Evolutionary conservation across 1,140 invertebrate species (phyloP).

Genomic region (Papilio helenus): DNA sequence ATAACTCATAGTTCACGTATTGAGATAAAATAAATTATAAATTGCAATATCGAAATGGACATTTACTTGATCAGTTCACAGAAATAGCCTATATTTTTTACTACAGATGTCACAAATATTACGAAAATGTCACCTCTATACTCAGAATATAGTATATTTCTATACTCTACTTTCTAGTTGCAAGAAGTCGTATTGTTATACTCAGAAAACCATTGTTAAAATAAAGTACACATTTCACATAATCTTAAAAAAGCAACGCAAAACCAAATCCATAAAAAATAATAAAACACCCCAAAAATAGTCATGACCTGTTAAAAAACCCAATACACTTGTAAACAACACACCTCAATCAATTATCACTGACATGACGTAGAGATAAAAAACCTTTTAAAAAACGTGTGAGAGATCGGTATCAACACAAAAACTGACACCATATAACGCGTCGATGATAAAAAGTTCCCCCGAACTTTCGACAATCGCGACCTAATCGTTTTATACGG

Average conservation of each 20-base stretch:
- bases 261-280: not conserved
- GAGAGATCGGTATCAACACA: conserved; percentile 69
- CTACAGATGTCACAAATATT: not conserved
- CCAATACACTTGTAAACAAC: conserved; percentile 70
- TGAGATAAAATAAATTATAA: conserved; percentile 79
- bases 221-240: not conserved
- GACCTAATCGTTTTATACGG: conserved; percentile 55
- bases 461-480: conserved; percentile 48
- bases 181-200: no score
- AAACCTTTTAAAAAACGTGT: conserved; percentile 75
- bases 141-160: no score
- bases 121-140: no score
- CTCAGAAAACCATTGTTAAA: not conserved
- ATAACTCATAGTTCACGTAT: conserved; percentile 73
- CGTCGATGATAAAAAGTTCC: conserved; percentile 59
- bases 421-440: conserved; percentile 61
- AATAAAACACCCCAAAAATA: not conserved
- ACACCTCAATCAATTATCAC: conserved; percentile 69
- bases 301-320: conserved; percentile 50
- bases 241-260: not conserved
- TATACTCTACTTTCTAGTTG: no score
- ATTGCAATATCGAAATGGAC: conserved; percentile 57
- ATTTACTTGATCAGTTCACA: conserved; percentile 28
- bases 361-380: conserved; percentile 61
- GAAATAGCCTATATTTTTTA: not conserved